Evolutionary conservation across 2,888 invertebrate genomes (phyloP).

Genomic region (Pandemis heparana): DNA sequence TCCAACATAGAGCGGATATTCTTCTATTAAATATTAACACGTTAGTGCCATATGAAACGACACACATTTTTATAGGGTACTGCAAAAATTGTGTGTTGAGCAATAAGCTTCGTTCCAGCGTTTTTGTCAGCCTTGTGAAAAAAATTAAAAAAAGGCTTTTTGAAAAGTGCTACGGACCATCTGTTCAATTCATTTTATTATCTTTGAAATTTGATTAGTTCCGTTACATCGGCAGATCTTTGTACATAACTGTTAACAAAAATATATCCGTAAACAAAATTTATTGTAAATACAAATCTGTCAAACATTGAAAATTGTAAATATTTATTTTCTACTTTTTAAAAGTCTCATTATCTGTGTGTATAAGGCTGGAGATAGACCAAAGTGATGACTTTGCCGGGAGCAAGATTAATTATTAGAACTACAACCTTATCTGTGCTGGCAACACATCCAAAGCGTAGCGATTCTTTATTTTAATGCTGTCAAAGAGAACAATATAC

Average conservation of each 20-base stretch:
- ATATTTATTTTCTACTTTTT: constrained; percentile 49
- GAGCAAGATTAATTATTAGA: constrained; percentile 34
- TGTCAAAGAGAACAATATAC: too few relatives aligned
- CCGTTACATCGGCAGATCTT: constrained; percentile 82
- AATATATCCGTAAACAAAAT: constrained; percentile 54
- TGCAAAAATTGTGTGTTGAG: constrained; percentile 82
- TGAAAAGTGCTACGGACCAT: constrained; percentile 75
- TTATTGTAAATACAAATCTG: constrained; percentile 44
- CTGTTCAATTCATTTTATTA: constrained; percentile 21
- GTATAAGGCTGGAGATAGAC: constrained; percentile 88
- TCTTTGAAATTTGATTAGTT: constrained; percentile 68
- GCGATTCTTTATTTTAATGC: not conserved
- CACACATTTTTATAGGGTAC: constrained; percentile 82
- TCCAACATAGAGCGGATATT: not conserved
- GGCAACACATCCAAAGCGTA: not conserved
- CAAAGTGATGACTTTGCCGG: constrained; percentile 86
- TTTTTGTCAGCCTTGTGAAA: constrained; percentile 79
- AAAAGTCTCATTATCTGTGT: constrained; percentile 64
- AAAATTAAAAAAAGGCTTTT: constrained; percentile 68
- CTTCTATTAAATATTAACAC: not conserved
- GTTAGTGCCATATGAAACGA: constrained; percentile 47
- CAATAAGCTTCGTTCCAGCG: constrained; percentile 58
- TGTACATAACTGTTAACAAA: constrained; percentile 77
- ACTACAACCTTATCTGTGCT: constrained; percentile 13
- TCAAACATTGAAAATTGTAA: constrained; percentile 41